Evolutionary conservation across 2,888 invertebrate species (phyloP), one percentile per base, ranked within the genome.

Genomic region (Pediacus dermestoides): DNA sequence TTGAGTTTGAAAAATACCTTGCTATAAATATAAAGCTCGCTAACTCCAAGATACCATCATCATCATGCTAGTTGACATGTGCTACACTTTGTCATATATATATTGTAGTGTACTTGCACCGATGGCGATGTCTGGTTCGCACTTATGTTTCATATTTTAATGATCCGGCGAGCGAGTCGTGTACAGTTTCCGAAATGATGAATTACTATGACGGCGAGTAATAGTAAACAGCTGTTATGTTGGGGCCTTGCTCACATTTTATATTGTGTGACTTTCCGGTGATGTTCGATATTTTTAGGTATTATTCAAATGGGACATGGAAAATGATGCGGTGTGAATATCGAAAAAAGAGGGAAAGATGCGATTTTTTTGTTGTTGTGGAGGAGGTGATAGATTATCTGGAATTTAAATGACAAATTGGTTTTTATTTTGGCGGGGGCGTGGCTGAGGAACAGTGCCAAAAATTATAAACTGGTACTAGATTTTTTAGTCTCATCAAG

Each of bases 121-220:
- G 54, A 55, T 57, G 57, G 57, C 53, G 52, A 44, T 42, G 54
- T 59, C 42, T 49, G 55, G 57, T 61, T 57, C 58, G 49, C 58
- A 59, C 58, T 63, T 60, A 62, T 63, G 62, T 63, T 63, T 58
- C 60, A 57, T 60, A 62, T 61, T 63, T 63, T 63, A 63, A 63
- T 61, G 58, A 61, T 56, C 58, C 58, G 54, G 56, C 53, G 55
- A 53, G 56, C 53, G 55, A 57, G 51, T 43, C 50, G 44, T 56
- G 57, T 53, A 52, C 46, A 47, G 37, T 51, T 49, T 50, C 36
- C 28, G 46, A 53, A 42, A 58, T 60, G 60, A 60, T 59, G 58
- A 57, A 60, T 60, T 53, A 41, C 47, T 48, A 46, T 47, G 53
- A 38, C 57, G 47, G 46, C 48, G 52, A 57, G 53, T 58, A 57